These are phyloP conservation scores for Apteryx mantelli DNA, from an alignment of 2,113 vertebrate species.

Conservation along the genomic window DNA sequence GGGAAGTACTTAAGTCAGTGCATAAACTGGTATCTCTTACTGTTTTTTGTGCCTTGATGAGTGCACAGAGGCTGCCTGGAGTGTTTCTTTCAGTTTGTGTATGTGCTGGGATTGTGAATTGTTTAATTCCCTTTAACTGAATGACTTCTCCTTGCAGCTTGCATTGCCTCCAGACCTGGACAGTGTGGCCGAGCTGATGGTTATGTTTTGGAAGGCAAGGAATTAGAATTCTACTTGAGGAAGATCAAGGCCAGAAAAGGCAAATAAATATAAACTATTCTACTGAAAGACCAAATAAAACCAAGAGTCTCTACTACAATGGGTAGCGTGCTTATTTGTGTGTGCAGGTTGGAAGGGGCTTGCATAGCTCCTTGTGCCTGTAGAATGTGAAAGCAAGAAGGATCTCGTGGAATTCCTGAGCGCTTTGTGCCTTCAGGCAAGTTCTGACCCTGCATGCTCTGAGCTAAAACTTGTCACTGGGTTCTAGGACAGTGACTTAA, in stretches of 20 bases:
- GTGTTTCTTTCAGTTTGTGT: not conserved
- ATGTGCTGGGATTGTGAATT: not conserved
- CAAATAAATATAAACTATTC: conserved; percentile 86
- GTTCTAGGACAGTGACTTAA: not conserved
- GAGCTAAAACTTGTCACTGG: not conserved
- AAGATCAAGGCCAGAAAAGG: conserved; percentile 99
- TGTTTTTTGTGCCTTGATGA: accelerated
- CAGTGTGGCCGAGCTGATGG: conserved; percentile 97
- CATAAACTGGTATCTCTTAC: accelerated
- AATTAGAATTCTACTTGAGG: conserved; percentile 97
- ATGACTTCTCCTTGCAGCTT: conserved; percentile 80
- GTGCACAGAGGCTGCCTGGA: not conserved
- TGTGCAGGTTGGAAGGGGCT: not conserved
- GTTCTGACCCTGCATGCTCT: not conserved
- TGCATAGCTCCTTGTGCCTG: not conserved
- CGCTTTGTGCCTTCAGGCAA: not conserved
- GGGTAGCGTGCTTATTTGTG: conserved; percentile 2
- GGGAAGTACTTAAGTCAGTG: not conserved
- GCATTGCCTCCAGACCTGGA: conserved; percentile 94
- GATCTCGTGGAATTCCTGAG: not conserved
- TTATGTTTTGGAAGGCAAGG: conserved; percentile 95
- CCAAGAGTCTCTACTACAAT: not conserved
- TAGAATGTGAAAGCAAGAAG: not conserved
- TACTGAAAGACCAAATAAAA: conserved; percentile 72
- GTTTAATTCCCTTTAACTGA: not conserved